Conservation (phyloP, 2,113 vertebrate species). For the Muntiacus reevesi region DNA sequence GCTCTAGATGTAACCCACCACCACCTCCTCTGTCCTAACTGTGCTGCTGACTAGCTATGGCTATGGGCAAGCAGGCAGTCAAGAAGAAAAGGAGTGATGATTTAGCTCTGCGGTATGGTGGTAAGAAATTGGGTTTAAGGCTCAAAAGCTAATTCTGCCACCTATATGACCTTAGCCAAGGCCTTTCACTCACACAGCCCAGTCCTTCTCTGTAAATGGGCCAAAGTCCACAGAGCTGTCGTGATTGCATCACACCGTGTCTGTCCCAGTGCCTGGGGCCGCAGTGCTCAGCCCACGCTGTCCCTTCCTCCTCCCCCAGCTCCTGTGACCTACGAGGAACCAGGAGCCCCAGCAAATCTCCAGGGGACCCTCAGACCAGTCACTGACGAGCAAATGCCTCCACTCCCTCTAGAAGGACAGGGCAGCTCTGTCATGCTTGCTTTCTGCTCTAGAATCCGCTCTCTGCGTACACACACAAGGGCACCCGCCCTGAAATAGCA, state of each 20-base stretch:
- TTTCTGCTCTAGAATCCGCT: neutral
- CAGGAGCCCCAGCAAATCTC: neutral
- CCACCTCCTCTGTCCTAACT: accelerated
- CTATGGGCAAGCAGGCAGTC: neutral
- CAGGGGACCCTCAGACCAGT: neutral
- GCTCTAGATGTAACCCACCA: neutral
- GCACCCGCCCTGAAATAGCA: neutral
- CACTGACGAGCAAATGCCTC: accelerated
- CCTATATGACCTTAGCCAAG: neutral
- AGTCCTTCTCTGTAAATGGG: neutral
- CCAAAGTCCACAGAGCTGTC: accelerated
- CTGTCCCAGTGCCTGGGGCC: neutral
- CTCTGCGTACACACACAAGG: accelerated
- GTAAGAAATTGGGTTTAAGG: neutral
- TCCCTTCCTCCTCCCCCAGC: neutral
- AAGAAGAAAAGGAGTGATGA: neutral
- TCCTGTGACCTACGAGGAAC: neutral
- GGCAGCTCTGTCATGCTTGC: neutral
- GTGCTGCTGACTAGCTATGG: neutral
- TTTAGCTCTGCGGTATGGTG: neutral
- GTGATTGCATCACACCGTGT: accelerated
- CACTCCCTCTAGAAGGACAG: neutral
- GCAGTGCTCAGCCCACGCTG: accelerated
- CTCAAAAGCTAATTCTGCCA: neutral
- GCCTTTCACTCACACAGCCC: accelerated